These are phyloP conservation scores for Atethmia centrago DNA, from an alignment of 2,888 invertebrate genomes.

Conservation along the genomic window DNA sequence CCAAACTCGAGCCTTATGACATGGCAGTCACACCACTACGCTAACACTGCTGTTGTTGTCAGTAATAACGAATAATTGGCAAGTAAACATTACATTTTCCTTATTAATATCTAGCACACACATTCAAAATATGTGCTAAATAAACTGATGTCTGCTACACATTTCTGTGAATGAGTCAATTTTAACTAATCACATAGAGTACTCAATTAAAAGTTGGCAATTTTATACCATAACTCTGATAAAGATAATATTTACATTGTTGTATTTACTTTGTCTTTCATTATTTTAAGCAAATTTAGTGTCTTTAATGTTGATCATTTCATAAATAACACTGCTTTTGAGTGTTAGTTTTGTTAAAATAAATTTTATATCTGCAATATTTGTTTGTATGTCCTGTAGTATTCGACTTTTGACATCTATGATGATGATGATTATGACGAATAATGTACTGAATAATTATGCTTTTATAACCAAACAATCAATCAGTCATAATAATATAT, in stretches of 20 bases:
- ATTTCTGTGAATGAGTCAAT: slow-evolving; percentile 9
- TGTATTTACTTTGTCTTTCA: neutral
- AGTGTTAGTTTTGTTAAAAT: no score
- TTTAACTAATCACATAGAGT: neutral
- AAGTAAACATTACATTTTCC: slow-evolving; percentile 25
- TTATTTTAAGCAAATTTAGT: neutral
- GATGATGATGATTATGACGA: no score
- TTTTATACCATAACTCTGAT: neutral
- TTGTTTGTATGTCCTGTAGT: neutral
- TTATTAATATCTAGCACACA: slow-evolving; percentile 29
- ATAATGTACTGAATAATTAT: no score
- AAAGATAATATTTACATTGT: neutral
- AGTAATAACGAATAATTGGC: slow-evolving; percentile 1
- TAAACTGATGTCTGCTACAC: neutral
- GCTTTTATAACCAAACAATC: no score
- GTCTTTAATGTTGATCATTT: neutral
- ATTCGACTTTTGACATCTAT: neutral
- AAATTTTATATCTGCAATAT: neutral
- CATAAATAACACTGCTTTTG: no score
- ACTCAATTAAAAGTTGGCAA: neutral
- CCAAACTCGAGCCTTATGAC: no score
- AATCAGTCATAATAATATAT: neutral
- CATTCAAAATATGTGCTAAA: slow-evolving; percentile 23
- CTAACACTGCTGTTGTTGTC: no score
- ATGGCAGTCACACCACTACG: no score